Evolutionary conservation across 2,888 invertebrate species (phyloP).

Genomic region (Pterostichus madidus): DNA sequence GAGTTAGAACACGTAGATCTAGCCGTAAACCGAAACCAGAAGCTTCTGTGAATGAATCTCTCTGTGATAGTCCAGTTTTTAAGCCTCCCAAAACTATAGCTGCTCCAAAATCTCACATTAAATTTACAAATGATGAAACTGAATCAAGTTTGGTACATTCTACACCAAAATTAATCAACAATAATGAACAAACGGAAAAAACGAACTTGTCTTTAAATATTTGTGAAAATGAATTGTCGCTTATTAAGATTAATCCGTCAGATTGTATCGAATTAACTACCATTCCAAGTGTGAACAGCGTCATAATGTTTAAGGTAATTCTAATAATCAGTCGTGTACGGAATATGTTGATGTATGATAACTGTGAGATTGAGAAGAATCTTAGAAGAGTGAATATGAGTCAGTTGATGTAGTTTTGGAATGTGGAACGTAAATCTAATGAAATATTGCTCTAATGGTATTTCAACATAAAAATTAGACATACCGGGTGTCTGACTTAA

Average conservation of each 20-base stretch:
- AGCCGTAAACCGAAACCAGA: slow-evolving; percentile 19
- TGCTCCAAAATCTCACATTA: slow-evolving; percentile 54
- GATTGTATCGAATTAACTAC: slow-evolving; percentile 12
- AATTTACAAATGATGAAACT: slow-evolving; percentile 29
- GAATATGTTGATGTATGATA: too few relatives aligned
- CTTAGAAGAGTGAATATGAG: neutral
- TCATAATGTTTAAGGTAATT: slow-evolving; percentile 53
- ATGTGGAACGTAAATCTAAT: too few relatives aligned
- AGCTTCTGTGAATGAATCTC: neutral
- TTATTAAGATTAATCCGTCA: neutral
- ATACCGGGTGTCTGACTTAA: too few relatives aligned
- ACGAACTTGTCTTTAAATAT: neutral
- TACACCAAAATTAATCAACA: slow-evolving; percentile 9
- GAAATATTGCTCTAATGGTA: too few relatives aligned
- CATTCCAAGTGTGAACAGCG: neutral
- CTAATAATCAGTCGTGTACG: neutral
- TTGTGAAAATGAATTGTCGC: neutral
- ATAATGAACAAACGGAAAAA: neutral
- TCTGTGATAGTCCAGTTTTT: slow-evolving; percentile 1
- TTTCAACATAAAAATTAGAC: too few relatives aligned
- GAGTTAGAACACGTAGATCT: slow-evolving; percentile 1
- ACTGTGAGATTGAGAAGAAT: neutral
- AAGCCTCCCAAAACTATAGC: slow-evolving; percentile 49
- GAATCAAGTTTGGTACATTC: slow-evolving; percentile 1
- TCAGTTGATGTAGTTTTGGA: too few relatives aligned